Evolutionary conservation across 2,888 invertebrate genomes (phyloP), one percentile per base, ranked within the genome.

Genomic region (Agonopterix heracliana): DNA sequence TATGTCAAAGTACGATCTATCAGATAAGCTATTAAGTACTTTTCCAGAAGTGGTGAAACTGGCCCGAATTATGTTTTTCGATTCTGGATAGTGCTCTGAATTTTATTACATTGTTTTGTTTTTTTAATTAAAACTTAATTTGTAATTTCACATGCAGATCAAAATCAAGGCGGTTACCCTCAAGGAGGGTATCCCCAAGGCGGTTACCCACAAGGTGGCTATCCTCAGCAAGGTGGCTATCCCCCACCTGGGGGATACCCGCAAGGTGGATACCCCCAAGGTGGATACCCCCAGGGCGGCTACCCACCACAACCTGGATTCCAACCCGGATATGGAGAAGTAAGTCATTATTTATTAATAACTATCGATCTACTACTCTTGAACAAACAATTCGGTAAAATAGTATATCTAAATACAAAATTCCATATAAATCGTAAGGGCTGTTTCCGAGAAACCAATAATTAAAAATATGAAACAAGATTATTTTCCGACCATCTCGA

Each of bases 241-340:
- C 80, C 80, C 8, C 74, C 81, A 78, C 56, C 55, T n/a, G 68
- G 63, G 1, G 63, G 60, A 0, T 66, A 63, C 45, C 64, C 40
- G 48, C 54, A 9, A 11, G 41, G 41, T 7, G 41, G 41, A 13
- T 41, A 41, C 13, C 64, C 41, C 48, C 54, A 9, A 12, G 41
- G 41, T 11, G 41, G 41, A 13, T 41, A 41, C 13, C 41, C 41
- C 10, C 41, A n/a, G 9, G 56, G 51, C 44, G 74, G 81, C 61
- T 8, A 68, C 46, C 47, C 47, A 34, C 47, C 42, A 41, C 72
- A 71, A 48, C 74, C 78, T 9, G 81, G 79, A 1, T 78, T 74
- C 57, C 80, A 71, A 47, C 69, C 71, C 2, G 78, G 73, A 50
- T 81, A 75, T 71, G 86, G 81, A 17, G 84, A 84, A 59, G 86